Percentiles rank a stretch among this genome's conserved stretches.
phyloP scores from a whole-genome alignment of 2,888 invertebrate genomes.

The Hesperia comma region DNA sequence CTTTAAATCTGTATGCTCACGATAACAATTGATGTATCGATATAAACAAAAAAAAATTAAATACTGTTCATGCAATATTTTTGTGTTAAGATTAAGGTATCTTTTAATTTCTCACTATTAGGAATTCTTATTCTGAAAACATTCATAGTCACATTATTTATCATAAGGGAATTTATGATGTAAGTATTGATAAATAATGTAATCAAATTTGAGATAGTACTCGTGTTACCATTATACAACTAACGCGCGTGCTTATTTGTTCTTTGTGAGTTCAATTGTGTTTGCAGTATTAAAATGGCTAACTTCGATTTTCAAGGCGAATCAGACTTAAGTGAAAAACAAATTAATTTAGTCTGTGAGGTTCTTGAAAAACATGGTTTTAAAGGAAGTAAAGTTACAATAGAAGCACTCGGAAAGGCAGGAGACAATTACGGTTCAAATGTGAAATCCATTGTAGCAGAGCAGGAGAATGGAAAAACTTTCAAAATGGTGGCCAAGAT shows the following conservation, averaged over 20 bases:
- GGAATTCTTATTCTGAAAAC: too few relatives aligned
- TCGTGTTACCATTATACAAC: not conserved
- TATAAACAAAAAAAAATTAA: too few relatives aligned
- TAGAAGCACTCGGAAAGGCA: conserved; percentile 12
- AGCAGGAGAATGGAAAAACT: conserved; percentile 11
- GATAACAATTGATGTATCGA: too few relatives aligned
- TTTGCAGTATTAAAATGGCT: conserved; percentile 1
- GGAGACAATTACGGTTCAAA: conserved; percentile 14
- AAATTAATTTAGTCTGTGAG: conserved; percentile 14
- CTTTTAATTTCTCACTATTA: too few relatives aligned
- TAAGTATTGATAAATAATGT: not conserved
- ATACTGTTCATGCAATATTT: too few relatives aligned
- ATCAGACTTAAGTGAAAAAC: conserved; percentile 11
- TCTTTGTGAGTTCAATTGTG: not conserved
- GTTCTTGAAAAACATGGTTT: conserved; percentile 19
- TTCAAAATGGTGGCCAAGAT: conserved; percentile 22
- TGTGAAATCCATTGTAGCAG: conserved; percentile 3
- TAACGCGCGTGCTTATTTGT: not conserved
- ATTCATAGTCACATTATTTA: too few relatives aligned
- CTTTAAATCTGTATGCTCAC: too few relatives aligned
- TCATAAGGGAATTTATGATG: too few relatives aligned
- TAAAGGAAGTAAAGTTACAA: conserved; percentile 10
- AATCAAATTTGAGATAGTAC: not conserved
- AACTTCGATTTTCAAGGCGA: conserved; percentile 16
- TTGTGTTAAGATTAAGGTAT: too few relatives aligned